Base-by-base conservation (phyloP, 2,797 vertebrate species). In the Trichosurus vulpecula region DNA sequence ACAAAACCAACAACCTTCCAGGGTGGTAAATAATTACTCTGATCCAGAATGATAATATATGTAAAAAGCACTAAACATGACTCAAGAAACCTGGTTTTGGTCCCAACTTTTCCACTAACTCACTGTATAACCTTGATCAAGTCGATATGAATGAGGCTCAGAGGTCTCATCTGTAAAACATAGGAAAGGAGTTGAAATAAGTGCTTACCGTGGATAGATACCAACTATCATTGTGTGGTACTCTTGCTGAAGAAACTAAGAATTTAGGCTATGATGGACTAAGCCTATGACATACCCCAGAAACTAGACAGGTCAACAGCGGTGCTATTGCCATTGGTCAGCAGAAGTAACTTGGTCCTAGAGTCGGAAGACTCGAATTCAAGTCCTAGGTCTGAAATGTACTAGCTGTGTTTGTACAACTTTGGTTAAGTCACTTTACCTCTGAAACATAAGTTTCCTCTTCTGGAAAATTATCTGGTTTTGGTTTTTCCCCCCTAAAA, bases 401-500 rank as follows among this genome's bases (percentile, higher is more conserved):
- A 81, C 9, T 81, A 47, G 66, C 66, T 81, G 19, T 47, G 25
- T 11, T 12, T 27, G 9, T 25, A 47, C 47, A 51, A 51, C 10
- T 87, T 87, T 47, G 41, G 16, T 66, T n/a, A 91, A 92, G 8
- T 52, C 52, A 93, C 90, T 92, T 19, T 87, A 25, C 54, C 92
- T 58, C 27, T 1, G 89, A 91, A 30, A 14, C 74, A 91, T 55
- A 54, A 87, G 1, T 22, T 93, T 90, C 56, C 54, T 94, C 11
- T 52, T 54, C 90, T 27, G 91, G 53, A 66, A 94, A 93, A 93
- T 47, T 87, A 87, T 87, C 41, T 51, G 41, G n/a, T n/a, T n/a
- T n/a, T n/a, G n/a, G n/a, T n/a, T n/a, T n/a, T 55, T 66, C 66
- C 58, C 19, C 66, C 8, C 19, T 81, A 47, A 81, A 81, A 81